A percentile compares a stretch with the other conserved stretches of the same genome.
Evolutionary conservation across 1,140 invertebrate genomes (phyloP).

Genomic region (Ceratosolen solmsi): DNA sequence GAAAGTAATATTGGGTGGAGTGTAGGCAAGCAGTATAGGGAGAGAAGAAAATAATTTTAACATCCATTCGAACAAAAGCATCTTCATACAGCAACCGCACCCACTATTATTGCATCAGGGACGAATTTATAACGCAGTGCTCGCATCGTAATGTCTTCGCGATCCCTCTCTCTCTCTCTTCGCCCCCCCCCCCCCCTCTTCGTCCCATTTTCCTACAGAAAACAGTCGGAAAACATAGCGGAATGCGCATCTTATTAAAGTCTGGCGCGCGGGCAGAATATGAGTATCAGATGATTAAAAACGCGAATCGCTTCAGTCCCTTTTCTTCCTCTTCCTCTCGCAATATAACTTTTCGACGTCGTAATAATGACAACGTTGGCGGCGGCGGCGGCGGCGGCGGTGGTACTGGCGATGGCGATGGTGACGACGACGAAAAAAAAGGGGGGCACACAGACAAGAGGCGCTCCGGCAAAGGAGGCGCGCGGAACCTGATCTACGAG

Average conservation of each 20-base stretch:
- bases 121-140: too few species aligned
- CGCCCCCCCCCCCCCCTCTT: too few species aligned
- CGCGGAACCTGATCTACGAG: conserved; percentile 43
- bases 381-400: background rate
- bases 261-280: background rate
- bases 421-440: conserved; percentile 4
- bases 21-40: too few species aligned
- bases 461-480: background rate
- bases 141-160: too few species aligned
- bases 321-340: background rate
- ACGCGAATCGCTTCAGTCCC: background rate
- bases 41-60: too few species aligned
- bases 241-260: too few species aligned
- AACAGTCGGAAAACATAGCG: background rate
- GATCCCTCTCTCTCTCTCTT: too few species aligned
- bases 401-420: background rate
- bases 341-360: conserved; percentile 17
- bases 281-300: background rate
- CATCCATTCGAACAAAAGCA: too few species aligned
- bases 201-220: background rate
- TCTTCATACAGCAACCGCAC: too few species aligned
- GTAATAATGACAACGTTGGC: background rate
- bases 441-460: background rate
- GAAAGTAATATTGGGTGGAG: too few species aligned
- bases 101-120: too few species aligned